A percentile compares a stretch with the other conserved stretches of the same genome.
These are phyloP conservation scores for Melipona beecheii DNA, from an alignment of 2,888 invertebrate species.

Conservation along the genomic window DNA sequence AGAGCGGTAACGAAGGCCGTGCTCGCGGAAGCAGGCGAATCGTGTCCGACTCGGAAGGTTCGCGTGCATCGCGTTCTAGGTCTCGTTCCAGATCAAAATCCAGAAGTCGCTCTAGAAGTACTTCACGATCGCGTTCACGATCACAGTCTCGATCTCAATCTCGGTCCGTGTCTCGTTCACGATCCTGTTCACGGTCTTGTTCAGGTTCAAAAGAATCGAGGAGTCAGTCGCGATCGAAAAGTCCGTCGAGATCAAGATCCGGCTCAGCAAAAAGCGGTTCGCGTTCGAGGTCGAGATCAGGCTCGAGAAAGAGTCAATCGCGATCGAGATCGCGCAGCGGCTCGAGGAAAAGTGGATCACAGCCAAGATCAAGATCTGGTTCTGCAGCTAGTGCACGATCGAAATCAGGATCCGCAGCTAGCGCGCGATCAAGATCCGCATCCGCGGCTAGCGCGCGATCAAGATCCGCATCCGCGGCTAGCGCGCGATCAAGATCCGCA, in stretches of 20 bases:
- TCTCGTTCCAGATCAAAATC: conserved; percentile 78
- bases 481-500: conserved; percentile 82
- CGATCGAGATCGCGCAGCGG: conserved; percentile 76
- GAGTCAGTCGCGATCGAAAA: conserved; percentile 77
- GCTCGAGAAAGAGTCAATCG: conserved; percentile 80
- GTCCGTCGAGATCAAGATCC: conserved; percentile 78
- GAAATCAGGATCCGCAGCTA: conserved; percentile 72
- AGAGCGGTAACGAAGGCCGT: conserved; percentile 84
- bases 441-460: conserved; percentile 76
- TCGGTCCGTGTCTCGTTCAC: conserved; percentile 78
- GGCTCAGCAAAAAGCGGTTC: conserved; percentile 80
- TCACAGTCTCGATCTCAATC: conserved; percentile 80
- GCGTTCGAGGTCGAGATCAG: conserved; percentile 80
- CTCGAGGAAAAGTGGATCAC: conserved; percentile 82
- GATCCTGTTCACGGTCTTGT: conserved; percentile 78
- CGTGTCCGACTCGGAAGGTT: conserved; percentile 87
- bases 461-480: conserved; percentile 70
- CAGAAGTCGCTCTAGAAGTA: conserved; percentile 72
- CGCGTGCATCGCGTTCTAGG: conserved; percentile 79
- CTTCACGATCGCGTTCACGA: conserved; percentile 78
- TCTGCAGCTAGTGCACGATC: conserved; percentile 74
- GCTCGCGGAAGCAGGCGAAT: conserved; percentile 86
- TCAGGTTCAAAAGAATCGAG: conserved; percentile 81
- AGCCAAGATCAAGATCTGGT: conserved; percentile 81
- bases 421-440: conserved; percentile 72